Evolutionary conservation across 2,113 vertebrate genomes (phyloP).

Genomic region (Lanius collurio): DNA sequence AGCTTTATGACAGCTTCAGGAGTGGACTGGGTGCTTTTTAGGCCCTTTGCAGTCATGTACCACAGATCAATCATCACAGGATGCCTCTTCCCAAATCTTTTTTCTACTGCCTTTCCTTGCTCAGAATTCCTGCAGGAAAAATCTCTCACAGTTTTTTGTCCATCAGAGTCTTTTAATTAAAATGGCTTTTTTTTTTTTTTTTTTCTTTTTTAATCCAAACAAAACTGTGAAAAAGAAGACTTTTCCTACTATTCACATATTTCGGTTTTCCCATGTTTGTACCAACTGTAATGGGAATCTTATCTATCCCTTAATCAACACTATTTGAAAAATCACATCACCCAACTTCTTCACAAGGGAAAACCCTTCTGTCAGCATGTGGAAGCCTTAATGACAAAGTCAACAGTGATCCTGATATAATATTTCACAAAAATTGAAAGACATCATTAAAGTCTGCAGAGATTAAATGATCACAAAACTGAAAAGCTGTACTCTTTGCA

Average conservation of each 20-base stretch:
- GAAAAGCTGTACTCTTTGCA: neutral
- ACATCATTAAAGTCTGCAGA: neutral
- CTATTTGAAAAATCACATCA: slow-evolving; percentile 10
- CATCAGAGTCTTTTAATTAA: neutral
- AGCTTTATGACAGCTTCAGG: neutral
- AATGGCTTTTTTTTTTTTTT: neutral
- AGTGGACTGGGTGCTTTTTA: neutral
- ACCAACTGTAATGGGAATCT: neutral
- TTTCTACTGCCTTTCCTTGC: neutral
- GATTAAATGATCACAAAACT: neutral
- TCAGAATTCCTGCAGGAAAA: neutral
- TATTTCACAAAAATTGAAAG: neutral
- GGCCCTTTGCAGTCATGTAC: neutral
- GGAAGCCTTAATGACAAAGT: neutral
- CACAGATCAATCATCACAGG: neutral
- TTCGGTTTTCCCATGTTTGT: neutral
- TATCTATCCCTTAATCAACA: neutral
- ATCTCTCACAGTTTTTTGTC: neutral
- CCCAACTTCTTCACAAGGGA: neutral
- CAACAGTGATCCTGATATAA: neutral
- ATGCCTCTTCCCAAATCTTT: neutral
- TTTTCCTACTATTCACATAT: neutral
- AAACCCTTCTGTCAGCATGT: neutral
- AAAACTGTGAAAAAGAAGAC: neutral
- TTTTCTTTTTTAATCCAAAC: neutral